A percentile compares a stretch with the other conserved stretches of the same genome.
phyloP scores from a whole-genome alignment of 2,888 invertebrate species.

The Sycophila texana region DNA sequence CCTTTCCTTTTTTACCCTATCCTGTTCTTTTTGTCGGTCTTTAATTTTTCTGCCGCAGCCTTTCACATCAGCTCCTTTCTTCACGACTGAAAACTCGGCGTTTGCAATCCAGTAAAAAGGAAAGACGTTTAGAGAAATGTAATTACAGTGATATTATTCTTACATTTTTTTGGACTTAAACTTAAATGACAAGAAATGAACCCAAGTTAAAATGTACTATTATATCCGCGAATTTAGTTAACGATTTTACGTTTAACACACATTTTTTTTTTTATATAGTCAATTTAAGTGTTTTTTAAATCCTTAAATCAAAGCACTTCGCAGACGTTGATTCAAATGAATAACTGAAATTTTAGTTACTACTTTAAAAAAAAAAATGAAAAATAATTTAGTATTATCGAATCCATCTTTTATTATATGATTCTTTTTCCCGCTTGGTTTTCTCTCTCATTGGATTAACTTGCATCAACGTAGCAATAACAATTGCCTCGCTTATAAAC shows the following conservation, averaged over 20 bases:
- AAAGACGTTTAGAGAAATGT: conserved; percentile 18
- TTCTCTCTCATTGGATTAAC: neutral
- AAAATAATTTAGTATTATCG: too few species aligned
- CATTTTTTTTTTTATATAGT: neutral
- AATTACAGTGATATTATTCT: conserved; percentile 10
- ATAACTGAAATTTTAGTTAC: too few species aligned
- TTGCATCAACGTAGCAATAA: neutral
- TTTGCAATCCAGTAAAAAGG: neutral
- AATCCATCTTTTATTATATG: too few species aligned
- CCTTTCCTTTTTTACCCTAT: neutral
- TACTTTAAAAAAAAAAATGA: too few species aligned
- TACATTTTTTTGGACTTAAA: too few species aligned
- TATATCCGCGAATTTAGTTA: conserved; percentile 6
- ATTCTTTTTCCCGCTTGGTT: too few species aligned
- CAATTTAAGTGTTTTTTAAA: neutral
- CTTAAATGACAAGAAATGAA: too few species aligned
- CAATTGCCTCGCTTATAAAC: neutral
- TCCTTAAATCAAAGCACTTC: too few species aligned
- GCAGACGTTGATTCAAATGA: too few species aligned
- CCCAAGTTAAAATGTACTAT: conserved; percentile 15
- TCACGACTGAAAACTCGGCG: neutral
- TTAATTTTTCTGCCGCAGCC: neutral
- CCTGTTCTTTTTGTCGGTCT: neutral
- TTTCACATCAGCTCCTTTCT: neutral
- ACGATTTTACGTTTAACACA: neutral